Conservation (phyloP, 2,113 vertebrate species). For the Podarcis cretensis region DNA sequence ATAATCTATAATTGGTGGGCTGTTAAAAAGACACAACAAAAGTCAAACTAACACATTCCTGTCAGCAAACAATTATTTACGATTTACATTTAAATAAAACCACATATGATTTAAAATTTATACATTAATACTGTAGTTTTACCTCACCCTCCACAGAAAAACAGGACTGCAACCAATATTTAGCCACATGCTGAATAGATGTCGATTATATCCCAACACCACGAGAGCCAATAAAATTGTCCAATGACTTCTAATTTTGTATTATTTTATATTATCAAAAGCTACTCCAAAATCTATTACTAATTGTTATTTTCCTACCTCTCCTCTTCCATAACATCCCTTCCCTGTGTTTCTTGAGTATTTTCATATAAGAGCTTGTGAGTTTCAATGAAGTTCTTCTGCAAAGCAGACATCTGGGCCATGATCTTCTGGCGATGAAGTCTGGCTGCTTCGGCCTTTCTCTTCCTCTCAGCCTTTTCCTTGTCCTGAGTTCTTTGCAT, state of each 20-base stretch:
- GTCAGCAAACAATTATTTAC: background rate
- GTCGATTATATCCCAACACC: background rate
- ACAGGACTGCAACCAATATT: background rate
- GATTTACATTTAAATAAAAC: background rate
- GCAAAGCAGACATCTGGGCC: constrained; percentile 98
- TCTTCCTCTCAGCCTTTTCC: constrained; percentile 95
- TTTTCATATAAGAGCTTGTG: constrained; percentile 95
- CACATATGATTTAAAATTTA: background rate
- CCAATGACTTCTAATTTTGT: background rate
- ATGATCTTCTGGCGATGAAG: constrained; percentile 97
- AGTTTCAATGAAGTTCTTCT: constrained; percentile 98
- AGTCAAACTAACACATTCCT: background rate
- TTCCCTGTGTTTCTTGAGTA: constrained; percentile 84
- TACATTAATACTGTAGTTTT: background rate
- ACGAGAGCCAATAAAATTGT: background rate
- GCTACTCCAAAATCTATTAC: background rate
- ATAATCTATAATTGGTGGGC: constrained; percentile 73
- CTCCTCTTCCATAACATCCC: constrained; percentile 78
- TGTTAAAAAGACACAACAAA: constrained; percentile 62
- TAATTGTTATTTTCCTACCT: constrained; percentile 66
- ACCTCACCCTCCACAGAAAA: background rate
- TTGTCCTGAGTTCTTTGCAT: constrained; percentile 88
- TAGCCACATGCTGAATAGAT: background rate
- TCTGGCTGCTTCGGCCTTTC: constrained; percentile 95
- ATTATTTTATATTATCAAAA: background rate